Conservation (phyloP, 1,140 invertebrate genomes). For the Drosophila pachea region DNA sequence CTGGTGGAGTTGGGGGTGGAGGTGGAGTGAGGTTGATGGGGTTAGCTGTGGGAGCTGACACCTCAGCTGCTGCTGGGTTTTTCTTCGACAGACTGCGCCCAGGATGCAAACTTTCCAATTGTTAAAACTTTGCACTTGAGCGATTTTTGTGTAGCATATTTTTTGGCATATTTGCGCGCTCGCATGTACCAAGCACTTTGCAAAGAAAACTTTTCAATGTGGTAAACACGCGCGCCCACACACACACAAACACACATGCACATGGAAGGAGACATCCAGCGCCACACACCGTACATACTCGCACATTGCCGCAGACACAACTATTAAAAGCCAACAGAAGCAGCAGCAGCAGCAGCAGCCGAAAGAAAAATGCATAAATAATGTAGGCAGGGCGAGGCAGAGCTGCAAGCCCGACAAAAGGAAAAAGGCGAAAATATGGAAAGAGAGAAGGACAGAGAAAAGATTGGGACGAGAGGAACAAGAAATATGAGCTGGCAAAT, state of each 20-base stretch:
- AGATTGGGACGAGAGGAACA: conserved; percentile 6
- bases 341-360: conserved; percentile 53
- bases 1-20: not conserved
- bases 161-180: conserved; percentile 74
- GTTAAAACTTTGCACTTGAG: conserved; percentile 77
- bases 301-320: conserved; percentile 53
- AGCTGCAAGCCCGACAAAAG: conserved; percentile 16
- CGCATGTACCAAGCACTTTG: conserved; percentile 75
- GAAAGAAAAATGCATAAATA: conserved; percentile 74
- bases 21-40: conserved; percentile 1
- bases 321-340: conserved; percentile 70
- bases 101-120: conserved; percentile 72
- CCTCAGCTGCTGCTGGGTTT: not conserved
- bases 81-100: conserved; percentile 42
- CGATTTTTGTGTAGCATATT: conserved; percentile 77
- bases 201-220: conserved; percentile 77
- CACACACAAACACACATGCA: conserved; percentile 9
- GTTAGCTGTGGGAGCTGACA: conserved; percentile 1
- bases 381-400: conserved; percentile 47
- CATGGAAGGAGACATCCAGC: conserved; percentile 6
- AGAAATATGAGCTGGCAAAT: conserved; percentile 25
- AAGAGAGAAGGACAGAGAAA: conserved; percentile 5
- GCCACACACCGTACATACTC: conserved; percentile 29
- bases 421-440: conserved; percentile 1
- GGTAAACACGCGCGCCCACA: conserved; percentile 56